phyloP scores from a whole-genome alignment of 2,797 vertebrate species.

The Trichosurus vulpecula region DNA sequence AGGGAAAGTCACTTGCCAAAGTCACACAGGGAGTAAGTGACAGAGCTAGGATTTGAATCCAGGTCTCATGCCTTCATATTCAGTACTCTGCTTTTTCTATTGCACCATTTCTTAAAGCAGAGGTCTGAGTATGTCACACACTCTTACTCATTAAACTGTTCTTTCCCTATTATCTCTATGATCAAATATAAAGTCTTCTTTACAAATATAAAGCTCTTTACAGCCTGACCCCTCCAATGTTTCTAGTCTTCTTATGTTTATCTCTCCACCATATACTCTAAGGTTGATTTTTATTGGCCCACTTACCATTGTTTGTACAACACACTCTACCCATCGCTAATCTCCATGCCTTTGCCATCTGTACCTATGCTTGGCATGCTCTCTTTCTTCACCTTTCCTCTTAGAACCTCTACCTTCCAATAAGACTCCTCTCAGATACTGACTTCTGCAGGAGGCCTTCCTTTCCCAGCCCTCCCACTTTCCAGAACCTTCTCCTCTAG shows the following conservation, averaged over 20 bases:
- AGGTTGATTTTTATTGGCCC: neutral
- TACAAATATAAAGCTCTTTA: neutral
- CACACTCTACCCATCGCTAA: neutral
- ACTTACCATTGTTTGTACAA: neutral
- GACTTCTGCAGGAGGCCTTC: neutral
- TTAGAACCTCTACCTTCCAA: neutral
- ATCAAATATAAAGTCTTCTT: neutral
- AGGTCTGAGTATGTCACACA: neutral
- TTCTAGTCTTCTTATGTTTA: neutral
- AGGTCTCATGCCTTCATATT: neutral
- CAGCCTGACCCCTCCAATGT: neutral
- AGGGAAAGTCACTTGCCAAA: no score
- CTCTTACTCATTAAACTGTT: neutral
- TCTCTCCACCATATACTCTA: neutral
- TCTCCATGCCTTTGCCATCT: neutral
- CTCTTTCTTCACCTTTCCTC: neutral
- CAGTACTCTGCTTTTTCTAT: neutral
- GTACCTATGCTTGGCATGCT: neutral
- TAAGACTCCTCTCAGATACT: neutral
- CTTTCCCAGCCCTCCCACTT: neutral
- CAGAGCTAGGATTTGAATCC: neutral
- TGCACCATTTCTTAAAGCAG: neutral
- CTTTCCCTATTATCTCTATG: neutral
- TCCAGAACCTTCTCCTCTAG: neutral
- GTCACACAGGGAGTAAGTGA: no score